Evolutionary conservation across 2,888 invertebrate genomes (phyloP).

Genomic region (Sphaeridia pumilis): DNA sequence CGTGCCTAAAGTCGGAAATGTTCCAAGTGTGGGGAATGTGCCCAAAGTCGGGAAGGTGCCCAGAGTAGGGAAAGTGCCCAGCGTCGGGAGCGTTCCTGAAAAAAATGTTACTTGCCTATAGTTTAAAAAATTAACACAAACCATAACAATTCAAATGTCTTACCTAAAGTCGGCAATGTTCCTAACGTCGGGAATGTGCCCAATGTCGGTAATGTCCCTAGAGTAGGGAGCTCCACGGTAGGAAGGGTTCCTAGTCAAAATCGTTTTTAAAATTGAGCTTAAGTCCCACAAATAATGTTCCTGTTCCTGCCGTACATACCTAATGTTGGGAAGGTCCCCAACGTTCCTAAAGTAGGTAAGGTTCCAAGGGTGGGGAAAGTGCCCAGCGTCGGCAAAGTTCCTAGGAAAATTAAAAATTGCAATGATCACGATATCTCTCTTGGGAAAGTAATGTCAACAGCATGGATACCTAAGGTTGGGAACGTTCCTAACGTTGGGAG

Average conservation of each 20-base stretch:
- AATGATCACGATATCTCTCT: too few species aligned
- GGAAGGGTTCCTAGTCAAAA: too few species aligned
- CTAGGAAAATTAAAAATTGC: conserved; percentile 2
- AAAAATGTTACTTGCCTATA: conserved; percentile 3
- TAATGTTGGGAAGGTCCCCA: neutral
- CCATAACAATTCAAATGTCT: too few species aligned
- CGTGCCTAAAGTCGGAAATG: conserved; percentile 9
- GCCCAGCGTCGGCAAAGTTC: conserved; percentile 13
- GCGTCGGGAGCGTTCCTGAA: conserved; percentile 10
- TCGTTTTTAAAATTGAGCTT: too few species aligned
- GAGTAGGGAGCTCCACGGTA: too few species aligned
- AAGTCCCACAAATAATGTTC: neutral
- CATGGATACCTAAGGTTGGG: conserved; percentile 1
- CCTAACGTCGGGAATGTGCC: conserved; percentile 10
- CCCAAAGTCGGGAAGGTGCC: conserved; percentile 12
- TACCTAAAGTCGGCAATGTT: conserved; percentile 7
- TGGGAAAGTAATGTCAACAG: conserved; percentile 7
- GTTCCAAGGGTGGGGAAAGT: conserved; percentile 12
- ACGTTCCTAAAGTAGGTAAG: conserved; percentile 10
- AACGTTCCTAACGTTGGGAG: neutral
- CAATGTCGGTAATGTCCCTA: neutral
- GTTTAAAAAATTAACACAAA: conserved; percentile 5
- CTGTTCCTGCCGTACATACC: neutral
- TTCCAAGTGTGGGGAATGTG: conserved; percentile 7
- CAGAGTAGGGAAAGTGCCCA: conserved; percentile 12